Evolutionary conservation across 2,888 invertebrate species (phyloP).

Genomic region (Molorchus minor): DNA sequence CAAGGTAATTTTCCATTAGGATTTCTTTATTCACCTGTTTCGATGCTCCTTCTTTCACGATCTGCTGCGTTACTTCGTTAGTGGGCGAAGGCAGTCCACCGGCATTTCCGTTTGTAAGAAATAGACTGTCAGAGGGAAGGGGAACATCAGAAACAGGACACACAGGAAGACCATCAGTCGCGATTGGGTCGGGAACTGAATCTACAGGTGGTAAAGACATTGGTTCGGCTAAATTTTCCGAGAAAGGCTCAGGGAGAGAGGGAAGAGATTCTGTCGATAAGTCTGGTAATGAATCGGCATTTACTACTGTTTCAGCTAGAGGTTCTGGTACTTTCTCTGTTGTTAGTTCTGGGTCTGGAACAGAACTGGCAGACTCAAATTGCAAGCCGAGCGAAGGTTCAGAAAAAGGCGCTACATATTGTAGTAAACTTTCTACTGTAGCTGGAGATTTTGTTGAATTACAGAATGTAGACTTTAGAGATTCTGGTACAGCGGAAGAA

Average conservation of each 20-base stretch:
- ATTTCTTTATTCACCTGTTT: constrained; percentile 63
- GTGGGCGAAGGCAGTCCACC: constrained; percentile 58
- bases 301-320: constrained; percentile 48
- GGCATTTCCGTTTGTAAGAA: constrained; percentile 59
- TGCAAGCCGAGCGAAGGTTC: constrained; percentile 10
- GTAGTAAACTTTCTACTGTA: constrained; percentile 3
- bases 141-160: constrained; percentile 38
- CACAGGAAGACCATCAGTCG: constrained; percentile 44
- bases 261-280: constrained; percentile 60
- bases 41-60: constrained; percentile 66
- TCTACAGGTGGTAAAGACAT: constrained; percentile 62
- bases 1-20: constrained; percentile 47
- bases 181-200: constrained; percentile 59
- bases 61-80: constrained; percentile 52
- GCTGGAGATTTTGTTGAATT: neutral
- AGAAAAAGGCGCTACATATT: constrained; percentile 12
- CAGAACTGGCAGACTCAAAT: constrained; percentile 7
- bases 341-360: constrained; percentile 21
- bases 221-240: constrained; percentile 59
- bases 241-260: constrained; percentile 58
- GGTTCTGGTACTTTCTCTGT: constrained; percentile 22
- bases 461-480: neutral
- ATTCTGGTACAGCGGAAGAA: constrained; percentile 2
- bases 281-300: constrained; percentile 61
- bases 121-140: constrained; percentile 42